Evolutionary conservation across 2,888 invertebrate genomes (phyloP).

Genomic region (Metopia argyrocephala): DNA sequence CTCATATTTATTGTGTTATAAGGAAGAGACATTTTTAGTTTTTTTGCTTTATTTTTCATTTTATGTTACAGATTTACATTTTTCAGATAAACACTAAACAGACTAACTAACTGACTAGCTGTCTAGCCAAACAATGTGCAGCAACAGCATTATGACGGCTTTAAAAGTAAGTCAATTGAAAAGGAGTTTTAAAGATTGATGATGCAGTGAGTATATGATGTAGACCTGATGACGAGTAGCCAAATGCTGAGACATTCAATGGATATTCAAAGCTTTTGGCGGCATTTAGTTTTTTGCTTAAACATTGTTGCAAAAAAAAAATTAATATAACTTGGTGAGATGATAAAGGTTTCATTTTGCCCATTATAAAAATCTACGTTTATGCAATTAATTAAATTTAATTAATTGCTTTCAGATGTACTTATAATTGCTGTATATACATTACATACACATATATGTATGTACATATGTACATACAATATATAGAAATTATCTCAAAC

Average conservation of each 20-base stretch:
- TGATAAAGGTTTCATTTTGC: too few species aligned
- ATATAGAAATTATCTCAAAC: too few species aligned
- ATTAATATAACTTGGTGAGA: too few species aligned
- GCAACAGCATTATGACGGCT: not conserved
- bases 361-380: slow-evolving; percentile 28
- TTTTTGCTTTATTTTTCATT: too few species aligned
- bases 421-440: not conserved
- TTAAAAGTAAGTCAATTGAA: not conserved
- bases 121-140: slow-evolving; percentile 47
- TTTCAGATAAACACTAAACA: slow-evolving; percentile 43
- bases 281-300: slow-evolving; percentile 41
- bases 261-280: slow-evolving; percentile 49
- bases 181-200: slow-evolving; percentile 12
- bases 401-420: slow-evolving; percentile 30
- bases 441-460: not conserved
- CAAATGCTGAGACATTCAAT: slow-evolving; percentile 39
- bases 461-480: too few species aligned
- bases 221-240: slow-evolving; percentile 27
- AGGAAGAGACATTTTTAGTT: slow-evolving; percentile 53
- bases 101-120: not conserved
- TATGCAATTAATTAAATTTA: slow-evolving; percentile 48
- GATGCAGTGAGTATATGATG: slow-evolving; percentile 15
- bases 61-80: slow-evolving; percentile 55
- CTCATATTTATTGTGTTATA: slow-evolving; percentile 43
- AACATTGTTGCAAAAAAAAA: slow-evolving; percentile 47